A percentile compares a stretch with the other conserved stretches of the same genome.
Conservation (phyloP, 2,888 invertebrate species). For the Cephus runcator region DNA sequence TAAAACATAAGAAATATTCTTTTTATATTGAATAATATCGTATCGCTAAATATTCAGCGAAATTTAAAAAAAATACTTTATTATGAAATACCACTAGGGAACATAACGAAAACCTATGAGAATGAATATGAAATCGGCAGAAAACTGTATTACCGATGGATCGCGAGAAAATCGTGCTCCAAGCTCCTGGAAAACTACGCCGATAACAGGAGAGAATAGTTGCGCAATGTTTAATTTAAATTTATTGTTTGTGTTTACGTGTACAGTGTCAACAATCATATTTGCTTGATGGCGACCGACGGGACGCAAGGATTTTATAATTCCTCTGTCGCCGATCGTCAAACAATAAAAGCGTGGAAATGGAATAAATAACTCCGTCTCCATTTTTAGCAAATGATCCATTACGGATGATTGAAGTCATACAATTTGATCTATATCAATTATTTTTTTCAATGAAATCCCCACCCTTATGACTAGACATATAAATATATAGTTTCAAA, state of each 20-base stretch:
- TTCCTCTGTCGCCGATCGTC: conserved; percentile 40
- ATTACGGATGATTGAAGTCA: not conserved
- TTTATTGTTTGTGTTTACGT: conserved; percentile 53
- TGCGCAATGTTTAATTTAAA: conserved; percentile 40
- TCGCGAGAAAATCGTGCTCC: not conserved
- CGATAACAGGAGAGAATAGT: conserved; percentile 14
- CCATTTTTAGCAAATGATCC: not conserved
- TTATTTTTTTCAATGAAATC: not conserved
- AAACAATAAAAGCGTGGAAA: conserved; percentile 36
- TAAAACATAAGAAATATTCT: not conserved
- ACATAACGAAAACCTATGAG: not conserved
- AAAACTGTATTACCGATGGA: not conserved
- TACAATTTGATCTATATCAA: not conserved
- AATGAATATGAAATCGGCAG: not conserved
- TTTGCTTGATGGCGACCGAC: conserved; percentile 39
- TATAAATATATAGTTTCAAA: not conserved
- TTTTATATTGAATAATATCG: not conserved
- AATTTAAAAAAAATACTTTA: not conserved
- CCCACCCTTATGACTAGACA: not conserved
- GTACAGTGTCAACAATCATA: conserved; percentile 37
- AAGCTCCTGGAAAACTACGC: not conserved
- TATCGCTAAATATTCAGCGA: too few species aligned
- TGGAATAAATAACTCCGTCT: conserved; percentile 23
- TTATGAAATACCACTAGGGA: not conserved
- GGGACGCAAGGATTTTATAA: conserved; percentile 36